Evolutionary conservation across 2,797 vertebrate species (phyloP).

Genomic region (Eospalax fontanierii): DNA sequence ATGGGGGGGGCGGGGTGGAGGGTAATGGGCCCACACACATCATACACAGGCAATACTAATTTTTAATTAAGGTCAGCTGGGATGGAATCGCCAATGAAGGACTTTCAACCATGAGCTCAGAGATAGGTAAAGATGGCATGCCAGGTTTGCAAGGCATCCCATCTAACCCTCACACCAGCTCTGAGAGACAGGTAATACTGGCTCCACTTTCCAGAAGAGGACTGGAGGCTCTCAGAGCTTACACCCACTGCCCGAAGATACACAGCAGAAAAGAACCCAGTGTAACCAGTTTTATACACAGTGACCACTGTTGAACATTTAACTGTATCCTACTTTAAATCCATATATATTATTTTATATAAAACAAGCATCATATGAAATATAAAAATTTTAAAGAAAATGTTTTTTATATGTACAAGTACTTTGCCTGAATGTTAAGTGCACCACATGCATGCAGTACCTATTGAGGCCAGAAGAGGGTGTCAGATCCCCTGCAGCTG

Average conservation of each 20-base stretch:
- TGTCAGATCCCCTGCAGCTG: too few species aligned
- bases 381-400: too few species aligned
- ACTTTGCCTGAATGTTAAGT: too few species aligned
- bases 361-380: too few species aligned
- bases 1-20: too few species aligned
- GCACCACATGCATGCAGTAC: too few species aligned
- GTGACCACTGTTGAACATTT: neutral
- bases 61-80: neutral
- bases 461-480: too few species aligned
- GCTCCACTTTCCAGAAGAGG: conserved; percentile 4
- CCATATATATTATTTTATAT: too few species aligned
- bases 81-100: conserved; percentile 20
- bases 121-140: neutral
- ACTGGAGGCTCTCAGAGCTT: conserved; percentile 28
- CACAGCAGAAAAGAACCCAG: neutral
- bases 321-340: neutral
- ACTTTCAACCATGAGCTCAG: conserved; percentile 6
- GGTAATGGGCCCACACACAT: neutral
- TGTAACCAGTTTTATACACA: neutral
- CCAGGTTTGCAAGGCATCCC: neutral
- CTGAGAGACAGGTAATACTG: neutral
- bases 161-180: neutral
- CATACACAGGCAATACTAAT: neutral
- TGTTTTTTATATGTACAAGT: too few species aligned
- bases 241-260: neutral